phyloP scores from a whole-genome alignment of 1,140 invertebrate genomes.

The Drosophila sturtevanti region DNA sequence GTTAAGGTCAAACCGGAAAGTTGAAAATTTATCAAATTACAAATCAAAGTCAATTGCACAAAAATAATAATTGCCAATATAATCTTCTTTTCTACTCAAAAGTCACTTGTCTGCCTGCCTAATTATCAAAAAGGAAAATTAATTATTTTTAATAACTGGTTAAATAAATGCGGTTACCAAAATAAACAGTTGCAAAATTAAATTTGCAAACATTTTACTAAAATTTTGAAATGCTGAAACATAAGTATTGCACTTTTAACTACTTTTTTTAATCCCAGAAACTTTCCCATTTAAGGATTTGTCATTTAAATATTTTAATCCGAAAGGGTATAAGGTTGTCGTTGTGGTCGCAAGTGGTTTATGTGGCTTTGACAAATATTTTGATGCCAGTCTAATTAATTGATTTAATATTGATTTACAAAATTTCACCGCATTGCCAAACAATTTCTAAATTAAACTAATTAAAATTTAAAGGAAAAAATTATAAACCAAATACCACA shows the following conservation, averaged over 20 bases:
- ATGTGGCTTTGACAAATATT: background rate
- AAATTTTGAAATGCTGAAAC: no score
- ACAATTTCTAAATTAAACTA: constrained; percentile 4
- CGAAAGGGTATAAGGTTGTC: no score
- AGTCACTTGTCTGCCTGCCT: background rate
- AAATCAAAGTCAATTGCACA: background rate
- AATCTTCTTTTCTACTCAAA: background rate
- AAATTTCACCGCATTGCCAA: constrained; percentile 10
- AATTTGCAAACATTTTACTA: no score
- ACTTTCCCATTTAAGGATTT: no score
- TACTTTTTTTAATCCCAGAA: no score
- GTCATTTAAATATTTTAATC: no score
- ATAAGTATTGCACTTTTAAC: no score
- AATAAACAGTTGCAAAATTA: no score
- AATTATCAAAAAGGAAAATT: no score
- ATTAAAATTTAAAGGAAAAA: constrained; percentile 2
- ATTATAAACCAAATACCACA: constrained; percentile 1
- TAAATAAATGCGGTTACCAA: background rate
- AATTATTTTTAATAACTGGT: background rate
- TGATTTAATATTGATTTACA: constrained; percentile 8
- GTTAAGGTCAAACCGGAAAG: constrained; percentile 7
- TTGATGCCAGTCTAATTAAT: background rate
- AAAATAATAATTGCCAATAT: background rate
- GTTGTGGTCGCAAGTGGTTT: no score
- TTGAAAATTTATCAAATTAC: background rate